phyloP scores from a whole-genome alignment of 2,888 invertebrate species.

The Agrotis exclamationis region DNA sequence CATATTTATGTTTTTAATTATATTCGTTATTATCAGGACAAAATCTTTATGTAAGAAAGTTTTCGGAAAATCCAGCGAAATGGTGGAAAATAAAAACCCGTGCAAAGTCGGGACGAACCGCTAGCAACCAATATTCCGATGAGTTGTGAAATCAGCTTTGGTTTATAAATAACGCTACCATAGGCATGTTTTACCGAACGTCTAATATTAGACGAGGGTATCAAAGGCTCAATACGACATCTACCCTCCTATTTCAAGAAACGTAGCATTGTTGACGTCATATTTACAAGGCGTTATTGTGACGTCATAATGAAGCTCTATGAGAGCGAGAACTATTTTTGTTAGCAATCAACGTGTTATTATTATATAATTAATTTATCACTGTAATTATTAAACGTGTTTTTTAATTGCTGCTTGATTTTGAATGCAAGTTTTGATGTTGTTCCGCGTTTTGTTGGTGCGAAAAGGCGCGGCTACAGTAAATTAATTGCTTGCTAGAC shows the following conservation, averaged over 20 bases:
- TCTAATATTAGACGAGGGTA: slow-evolving; percentile 29
- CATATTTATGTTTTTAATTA: too few relatives aligned
- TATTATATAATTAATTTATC: slow-evolving; percentile 56
- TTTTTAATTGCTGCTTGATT: slow-evolving; percentile 53
- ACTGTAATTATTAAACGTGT: slow-evolving; percentile 46
- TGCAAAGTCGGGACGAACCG: too few relatives aligned
- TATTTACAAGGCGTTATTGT: slow-evolving; percentile 21
- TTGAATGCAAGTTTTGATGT: slow-evolving; percentile 41
- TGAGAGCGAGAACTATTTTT: slow-evolving; percentile 40
- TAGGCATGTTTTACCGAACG: slow-evolving; percentile 3
- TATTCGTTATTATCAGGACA: too few relatives aligned
- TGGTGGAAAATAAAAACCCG: too few relatives aligned
- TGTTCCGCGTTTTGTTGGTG: slow-evolving; percentile 36
- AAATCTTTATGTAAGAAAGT: too few relatives aligned
- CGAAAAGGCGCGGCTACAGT: slow-evolving; percentile 17
- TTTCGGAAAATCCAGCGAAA: too few relatives aligned
- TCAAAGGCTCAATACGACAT: slow-evolving; percentile 28
- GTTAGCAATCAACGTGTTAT: slow-evolving; percentile 49
- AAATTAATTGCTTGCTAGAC: slow-evolving; percentile 22
- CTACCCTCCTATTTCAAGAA: slow-evolving; percentile 26
- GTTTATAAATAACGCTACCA: slow-evolving; percentile 2
- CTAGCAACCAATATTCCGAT: slow-evolving; percentile 18
- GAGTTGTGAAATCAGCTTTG: slow-evolving; percentile 18
- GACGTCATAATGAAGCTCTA: slow-evolving; percentile 55
- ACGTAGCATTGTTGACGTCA: slow-evolving; percentile 51